Base-by-base conservation (phyloP, 2,888 invertebrate genomes). In the Netelia fuscicornis region DNA sequence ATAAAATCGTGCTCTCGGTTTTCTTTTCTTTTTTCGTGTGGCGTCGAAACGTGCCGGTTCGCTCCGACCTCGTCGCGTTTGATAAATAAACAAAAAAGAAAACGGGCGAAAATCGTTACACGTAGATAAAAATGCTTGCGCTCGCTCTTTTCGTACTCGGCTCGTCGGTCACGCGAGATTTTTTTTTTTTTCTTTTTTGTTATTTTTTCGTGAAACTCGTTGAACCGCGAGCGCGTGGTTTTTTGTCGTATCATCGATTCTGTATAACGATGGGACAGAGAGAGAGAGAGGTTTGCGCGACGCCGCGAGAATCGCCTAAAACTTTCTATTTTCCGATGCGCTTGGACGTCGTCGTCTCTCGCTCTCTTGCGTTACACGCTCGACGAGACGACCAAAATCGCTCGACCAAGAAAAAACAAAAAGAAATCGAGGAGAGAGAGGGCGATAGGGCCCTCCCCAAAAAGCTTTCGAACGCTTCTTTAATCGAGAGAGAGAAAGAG, bases 251-350 rank as follows among this genome's bases (percentile, higher is more conserved):
- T 80, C 71, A 83, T 83, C 79, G 83, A 84, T 84, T 80, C 65
- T 62, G 23, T 56, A 62, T 58, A 64, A 65, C 70, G 3, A 52
- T 65, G 68, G 72, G 72, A 83, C 25, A 62, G 52, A 52, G 25
- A 76, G 52, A 52, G 25, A 76, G 67, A 42, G 30, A 48, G 56
- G 67, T 44, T 13, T 64, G 6, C 58, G 23, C 17, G 25, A 58
- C 20, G n/a, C 60, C 72, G 77, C 44, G 68, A 76, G 23, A 56
- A 79, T 71, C 64, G 52, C 30, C 72, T 52, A 30, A 81, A 81
- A 17, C 84, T 81, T 84, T 81, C 77, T 77, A 81, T 84, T 84
- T 84, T 81, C 74, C 84, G 74, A 81, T 78, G 60, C 72, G 80
- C 67, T 60, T 67, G 48, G 58, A 30, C 58, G 23, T 42, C 1